phyloP scores from a whole-genome alignment of 1,140 invertebrate species.

The Drosophila kepulauana region DNA sequence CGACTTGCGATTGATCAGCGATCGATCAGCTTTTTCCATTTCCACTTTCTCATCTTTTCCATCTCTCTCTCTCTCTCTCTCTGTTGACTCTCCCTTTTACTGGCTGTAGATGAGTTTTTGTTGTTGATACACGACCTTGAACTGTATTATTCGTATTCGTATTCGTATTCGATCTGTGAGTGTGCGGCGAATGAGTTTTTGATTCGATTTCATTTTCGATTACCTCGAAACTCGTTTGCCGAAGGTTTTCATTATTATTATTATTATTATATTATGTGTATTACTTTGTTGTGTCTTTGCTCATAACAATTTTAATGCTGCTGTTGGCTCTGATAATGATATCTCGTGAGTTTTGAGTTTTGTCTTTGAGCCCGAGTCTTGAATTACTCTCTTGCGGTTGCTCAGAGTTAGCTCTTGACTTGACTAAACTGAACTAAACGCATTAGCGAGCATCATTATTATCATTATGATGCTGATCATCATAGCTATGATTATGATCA shows the following conservation, averaged over 20 bases:
- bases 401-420: background rate
- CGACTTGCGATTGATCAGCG: background rate
- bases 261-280: constrained; percentile 4
- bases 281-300: constrained; percentile 29
- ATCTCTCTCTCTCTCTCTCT: background rate
- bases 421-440: background rate
- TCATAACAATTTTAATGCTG: constrained; percentile 9
- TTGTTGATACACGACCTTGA: constrained; percentile 34
- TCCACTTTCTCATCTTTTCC: constrained; percentile 5
- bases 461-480: background rate
- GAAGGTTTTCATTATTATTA: constrained; percentile 36
- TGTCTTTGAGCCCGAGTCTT: constrained; percentile 30
- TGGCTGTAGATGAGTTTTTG: background rate
- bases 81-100: constrained; percentile 4
- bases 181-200: background rate
- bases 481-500: background rate
- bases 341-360: background rate
- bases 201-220: constrained; percentile 41
- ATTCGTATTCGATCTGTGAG: constrained; percentile 5
- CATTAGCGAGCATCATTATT: background rate
- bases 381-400: constrained; percentile 42
- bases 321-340: background rate
- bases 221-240: constrained; percentile 23
- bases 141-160: constrained; percentile 17
- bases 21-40: constrained; percentile 3